Conservation (phyloP, 2,888 invertebrate genomes). For the Bimastos eiseni region DNA sequence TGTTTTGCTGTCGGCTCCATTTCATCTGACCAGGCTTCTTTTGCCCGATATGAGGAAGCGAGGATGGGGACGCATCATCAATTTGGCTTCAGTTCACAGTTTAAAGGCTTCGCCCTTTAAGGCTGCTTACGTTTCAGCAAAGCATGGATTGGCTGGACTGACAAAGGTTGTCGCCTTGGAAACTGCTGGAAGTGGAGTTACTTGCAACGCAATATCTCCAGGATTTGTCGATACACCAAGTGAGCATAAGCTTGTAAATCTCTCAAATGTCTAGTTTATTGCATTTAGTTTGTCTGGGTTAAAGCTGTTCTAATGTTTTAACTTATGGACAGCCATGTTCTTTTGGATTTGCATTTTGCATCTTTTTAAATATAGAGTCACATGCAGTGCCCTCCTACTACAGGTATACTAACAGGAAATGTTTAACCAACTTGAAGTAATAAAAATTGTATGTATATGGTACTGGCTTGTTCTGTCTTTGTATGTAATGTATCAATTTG, state of each 20-base stretch:
- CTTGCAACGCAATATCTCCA: conserved; percentile 58
- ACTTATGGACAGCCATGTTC: neutral
- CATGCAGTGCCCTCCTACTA: neutral
- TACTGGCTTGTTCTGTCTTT: neutral
- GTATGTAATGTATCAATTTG: neutral
- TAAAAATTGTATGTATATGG: neutral
- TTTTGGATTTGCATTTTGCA: neutral
- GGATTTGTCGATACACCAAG: conserved; percentile 55
- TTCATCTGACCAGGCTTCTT: conserved; percentile 49
- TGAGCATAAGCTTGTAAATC: conserved; percentile 39
- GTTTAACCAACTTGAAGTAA: no score
- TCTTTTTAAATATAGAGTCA: neutral
- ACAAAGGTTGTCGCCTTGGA: conserved; percentile 57
- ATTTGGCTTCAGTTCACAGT: conserved; percentile 55
- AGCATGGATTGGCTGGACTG: conserved; percentile 56
- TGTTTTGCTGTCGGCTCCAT: conserved; percentile 52
- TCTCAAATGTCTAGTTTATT: no score
- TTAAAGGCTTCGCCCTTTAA: conserved; percentile 52
- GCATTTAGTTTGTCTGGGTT: neutral
- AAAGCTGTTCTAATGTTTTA: neutral
- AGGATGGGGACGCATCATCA: conserved; percentile 54
- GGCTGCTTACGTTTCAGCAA: conserved; percentile 54
- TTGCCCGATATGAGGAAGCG: conserved; percentile 51
- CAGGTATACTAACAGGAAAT: no score
- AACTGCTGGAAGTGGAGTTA: conserved; percentile 52